These are phyloP conservation scores for Endomychus coccineus DNA, from an alignment of 2,888 invertebrate species.

Conservation along the genomic window DNA sequence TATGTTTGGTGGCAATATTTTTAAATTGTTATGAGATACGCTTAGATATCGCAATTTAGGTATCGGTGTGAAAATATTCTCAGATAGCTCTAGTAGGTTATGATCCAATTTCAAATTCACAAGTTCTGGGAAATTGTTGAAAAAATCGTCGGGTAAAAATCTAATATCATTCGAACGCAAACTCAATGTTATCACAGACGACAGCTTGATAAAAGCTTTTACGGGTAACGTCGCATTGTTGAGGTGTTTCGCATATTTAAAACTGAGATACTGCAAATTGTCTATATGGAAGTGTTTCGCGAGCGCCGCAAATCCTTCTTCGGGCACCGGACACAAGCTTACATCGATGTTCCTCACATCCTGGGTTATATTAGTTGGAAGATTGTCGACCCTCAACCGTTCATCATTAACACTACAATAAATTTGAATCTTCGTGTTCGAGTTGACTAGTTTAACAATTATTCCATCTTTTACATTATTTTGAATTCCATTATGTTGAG, in stretches of 20 bases:
- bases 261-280: constrained; percentile 22
- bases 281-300: constrained; percentile 45
- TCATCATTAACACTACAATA: constrained; percentile 19
- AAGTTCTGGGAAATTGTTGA: constrained; percentile 26
- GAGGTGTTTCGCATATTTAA: constrained; percentile 13
- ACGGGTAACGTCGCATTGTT: constrained; percentile 14
- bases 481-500: constrained; percentile 20
- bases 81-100: constrained; percentile 35
- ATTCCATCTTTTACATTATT: constrained; percentile 2
- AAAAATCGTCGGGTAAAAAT: constrained; percentile 19
- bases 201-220: constrained; percentile 17
- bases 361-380: constrained; percentile 39
- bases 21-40: constrained; percentile 59
- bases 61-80: constrained; percentile 56
- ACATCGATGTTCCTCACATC: constrained; percentile 47
- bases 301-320: constrained; percentile 44
- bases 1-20: constrained; percentile 52
- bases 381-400: constrained; percentile 40
- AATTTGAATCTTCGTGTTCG: constrained; percentile 18
- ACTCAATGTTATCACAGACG: constrained; percentile 14
- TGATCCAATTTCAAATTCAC: constrained; percentile 19
- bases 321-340: constrained; percentile 50
- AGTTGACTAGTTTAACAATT: constrained; percentile 9
- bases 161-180: constrained; percentile 11
- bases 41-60: constrained; percentile 58